Base-by-base conservation (phyloP, 2,797 vertebrate genomes). In the Chiroxiphia lanceolata region DNA sequence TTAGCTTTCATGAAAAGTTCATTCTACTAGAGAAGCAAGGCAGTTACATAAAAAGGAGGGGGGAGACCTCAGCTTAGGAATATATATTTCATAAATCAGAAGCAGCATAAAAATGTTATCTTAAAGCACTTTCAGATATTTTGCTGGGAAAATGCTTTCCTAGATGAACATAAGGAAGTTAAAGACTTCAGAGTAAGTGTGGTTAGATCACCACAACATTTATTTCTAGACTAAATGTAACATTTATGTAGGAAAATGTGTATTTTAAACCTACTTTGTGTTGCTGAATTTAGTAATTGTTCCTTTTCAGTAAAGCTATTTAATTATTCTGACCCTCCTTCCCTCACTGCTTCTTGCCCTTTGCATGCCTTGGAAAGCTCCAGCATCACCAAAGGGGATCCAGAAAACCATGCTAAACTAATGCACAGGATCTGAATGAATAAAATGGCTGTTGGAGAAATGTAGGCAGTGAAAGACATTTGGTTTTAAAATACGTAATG, bases 1-100 rank as follows among this genome's bases (percentile, higher is more conserved):
- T 85, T 83, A 34, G 93, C 96, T 98, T 98, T 98, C 95, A 97
- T 97, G 92, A 85, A 96, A 96, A 96, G 96, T 97, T 98, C 95
- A 91, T 90, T 98, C 64, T 95, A 85, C 60, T 87, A 60, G 78
- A 91, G 75, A 97, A 95, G 90, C 79, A 93, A 97, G 65, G 76
- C 76, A 88, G 87, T 95, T 95, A 93, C 92, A 89, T 91, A 33
- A 71, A 87, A 91, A 87, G 56, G 27, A 92, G n/a, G 38, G n/a
- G 34, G 31, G 79, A 71, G 63, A 92, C 65, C 82, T 95, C 74
- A 63, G 74, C 77, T 97, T 96, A 92, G 67, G 76, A 97, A 93
- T 91, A 95, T 96, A 76, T 93, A 90, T 96, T 97, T 97, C 89
- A 64, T 97, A 86, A 94, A 96, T 95, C 84, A 89, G 86, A 22